These are phyloP conservation scores for Drosophila meridionalis DNA, from an alignment of 2,888 invertebrate species.

Conservation along the genomic window DNA sequence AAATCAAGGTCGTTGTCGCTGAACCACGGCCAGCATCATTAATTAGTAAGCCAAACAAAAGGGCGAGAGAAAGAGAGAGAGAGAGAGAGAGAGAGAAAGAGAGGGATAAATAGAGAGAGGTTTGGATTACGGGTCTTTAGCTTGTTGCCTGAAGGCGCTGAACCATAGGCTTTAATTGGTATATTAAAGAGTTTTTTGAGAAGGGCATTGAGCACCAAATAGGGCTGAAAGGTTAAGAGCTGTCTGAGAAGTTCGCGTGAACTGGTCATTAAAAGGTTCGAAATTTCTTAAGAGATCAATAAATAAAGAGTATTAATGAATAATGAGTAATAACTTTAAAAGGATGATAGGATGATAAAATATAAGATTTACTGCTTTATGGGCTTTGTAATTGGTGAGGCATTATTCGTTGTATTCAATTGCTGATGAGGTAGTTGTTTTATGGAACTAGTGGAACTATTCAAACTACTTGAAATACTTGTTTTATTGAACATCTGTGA, in stretches of 20 bases:
- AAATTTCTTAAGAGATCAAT: neutral
- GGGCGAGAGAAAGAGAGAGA: no score
- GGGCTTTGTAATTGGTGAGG: neutral
- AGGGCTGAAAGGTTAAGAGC: neutral
- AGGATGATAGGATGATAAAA: no score
- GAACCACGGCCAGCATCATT: slow-evolving; percentile 55
- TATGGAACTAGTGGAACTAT: no score
- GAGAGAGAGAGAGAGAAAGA: neutral
- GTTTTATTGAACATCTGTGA: neutral
- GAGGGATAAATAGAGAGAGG: neutral
- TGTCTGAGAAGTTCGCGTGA: neutral
- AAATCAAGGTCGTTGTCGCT: slow-evolving; percentile 52
- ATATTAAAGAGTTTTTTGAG: slow-evolving; percentile 4
- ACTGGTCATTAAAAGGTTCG: neutral
- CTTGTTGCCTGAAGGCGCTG: neutral
- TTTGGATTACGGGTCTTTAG: neutral
- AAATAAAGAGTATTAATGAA: neutral
- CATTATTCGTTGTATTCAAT: no score
- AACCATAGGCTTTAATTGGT: neutral
- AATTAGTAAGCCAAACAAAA: slow-evolving; percentile 53
- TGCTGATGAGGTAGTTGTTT: no score
- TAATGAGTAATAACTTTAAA: neutral
- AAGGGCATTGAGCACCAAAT: neutral
- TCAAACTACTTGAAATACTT: no score
- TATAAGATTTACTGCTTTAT: neutral